phyloP scores from a whole-genome alignment of 2,797 vertebrate genomes.

The Salmo trutta region DNA sequence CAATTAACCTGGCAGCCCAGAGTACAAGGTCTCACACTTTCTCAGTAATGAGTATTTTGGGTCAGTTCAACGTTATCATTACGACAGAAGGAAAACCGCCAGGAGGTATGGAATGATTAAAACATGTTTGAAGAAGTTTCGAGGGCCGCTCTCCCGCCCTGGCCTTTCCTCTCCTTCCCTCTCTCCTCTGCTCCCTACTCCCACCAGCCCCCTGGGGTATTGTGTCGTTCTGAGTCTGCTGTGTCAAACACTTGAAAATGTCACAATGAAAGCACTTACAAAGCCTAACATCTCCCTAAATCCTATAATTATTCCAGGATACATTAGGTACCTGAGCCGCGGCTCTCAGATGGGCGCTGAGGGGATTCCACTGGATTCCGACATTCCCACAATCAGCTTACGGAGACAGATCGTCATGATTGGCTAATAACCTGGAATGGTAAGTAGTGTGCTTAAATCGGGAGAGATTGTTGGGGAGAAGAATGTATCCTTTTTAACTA shows the following conservation, averaged over 20 bases:
- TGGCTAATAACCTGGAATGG: constrained; percentile 70
- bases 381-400: constrained; percentile 76
- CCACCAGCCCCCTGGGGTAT: constrained; percentile 49
- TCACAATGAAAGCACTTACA: constrained; percentile 77
- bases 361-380: constrained; percentile 72
- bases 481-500: constrained; percentile 48
- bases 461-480: constrained; percentile 59
- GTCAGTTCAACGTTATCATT: constrained; percentile 50
- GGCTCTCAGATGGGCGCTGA: constrained; percentile 71
- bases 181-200: constrained; percentile 23
- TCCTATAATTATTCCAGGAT: constrained; percentile 78
- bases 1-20: constrained; percentile 31
- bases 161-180: background rate
- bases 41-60: constrained; percentile 49
- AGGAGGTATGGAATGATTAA: constrained; percentile 60
- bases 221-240: constrained; percentile 57
- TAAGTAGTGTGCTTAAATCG: constrained; percentile 70
- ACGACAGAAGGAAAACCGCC: constrained; percentile 32
- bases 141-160: background rate
- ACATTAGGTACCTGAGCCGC: constrained; percentile 75
- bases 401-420: constrained; percentile 72
- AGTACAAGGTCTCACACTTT: constrained; percentile 36
- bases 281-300: constrained; percentile 76
- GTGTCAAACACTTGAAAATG: constrained; percentile 71
- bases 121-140: constrained; percentile 61